These are phyloP conservation scores for Tolypeutes matacus DNA, from an alignment of 2,797 vertebrate species.

Conservation along the genomic window DNA sequence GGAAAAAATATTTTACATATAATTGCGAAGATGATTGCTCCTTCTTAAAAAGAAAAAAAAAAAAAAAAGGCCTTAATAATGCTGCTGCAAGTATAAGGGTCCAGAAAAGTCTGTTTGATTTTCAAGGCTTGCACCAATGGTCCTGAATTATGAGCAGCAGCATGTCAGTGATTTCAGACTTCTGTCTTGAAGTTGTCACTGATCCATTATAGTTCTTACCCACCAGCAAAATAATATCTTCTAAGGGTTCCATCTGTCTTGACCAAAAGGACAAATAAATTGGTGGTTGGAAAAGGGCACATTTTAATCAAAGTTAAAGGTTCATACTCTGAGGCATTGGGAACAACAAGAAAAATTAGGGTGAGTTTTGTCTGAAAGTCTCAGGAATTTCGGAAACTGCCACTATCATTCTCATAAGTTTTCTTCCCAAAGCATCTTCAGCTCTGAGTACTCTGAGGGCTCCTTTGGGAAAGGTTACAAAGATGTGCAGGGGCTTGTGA, in stretches of 20 bases:
- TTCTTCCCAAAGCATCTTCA: not conserved
- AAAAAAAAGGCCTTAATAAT: not conserved
- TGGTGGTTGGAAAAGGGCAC: conserved; percentile 1
- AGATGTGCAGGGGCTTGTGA: not conserved
- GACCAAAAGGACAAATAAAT: conserved; percentile 69
- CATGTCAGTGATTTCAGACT: not conserved
- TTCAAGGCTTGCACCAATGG: not conserved
- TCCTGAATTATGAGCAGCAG: conserved; percentile 50
- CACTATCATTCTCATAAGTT: conserved; percentile 6
- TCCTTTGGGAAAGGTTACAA: not conserved
- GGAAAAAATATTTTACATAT: conserved; percentile 48
- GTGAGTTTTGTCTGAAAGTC: conserved; percentile 2
- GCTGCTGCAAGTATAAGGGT: not conserved
- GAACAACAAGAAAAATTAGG: conserved; percentile 13
- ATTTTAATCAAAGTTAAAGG: conserved; percentile 75
- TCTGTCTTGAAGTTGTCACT: conserved; percentile 64
- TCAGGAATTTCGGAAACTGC: conserved; percentile 42
- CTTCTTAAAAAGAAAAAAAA: not conserved
- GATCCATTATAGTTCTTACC: conserved; percentile 48
- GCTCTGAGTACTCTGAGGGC: not conserved
- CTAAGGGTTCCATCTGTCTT: conserved; percentile 54
- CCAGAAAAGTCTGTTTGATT: conserved; percentile 39
- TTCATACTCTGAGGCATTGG: conserved; percentile 52
- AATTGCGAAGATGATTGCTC: conserved; percentile 16
- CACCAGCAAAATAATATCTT: conserved; percentile 41